Conservation (phyloP, 2,888 invertebrate genomes). For the Aphidius colemani region DNA sequence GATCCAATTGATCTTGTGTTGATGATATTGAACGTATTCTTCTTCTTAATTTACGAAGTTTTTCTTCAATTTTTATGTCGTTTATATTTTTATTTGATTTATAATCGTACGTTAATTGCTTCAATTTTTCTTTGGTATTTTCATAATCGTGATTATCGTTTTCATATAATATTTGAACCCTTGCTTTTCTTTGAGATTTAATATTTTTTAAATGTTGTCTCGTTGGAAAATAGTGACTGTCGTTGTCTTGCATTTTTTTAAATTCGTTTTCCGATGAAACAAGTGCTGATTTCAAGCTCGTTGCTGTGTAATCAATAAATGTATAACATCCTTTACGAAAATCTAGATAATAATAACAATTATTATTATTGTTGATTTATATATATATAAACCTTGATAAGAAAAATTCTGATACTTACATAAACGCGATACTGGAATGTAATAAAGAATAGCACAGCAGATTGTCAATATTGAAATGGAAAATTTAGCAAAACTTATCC, state of each 20-base stretch:
- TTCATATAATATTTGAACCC: background rate
- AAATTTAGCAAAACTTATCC: constrained; percentile 43
- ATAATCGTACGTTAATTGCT: too few relatives aligned
- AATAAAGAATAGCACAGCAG: constrained; percentile 44
- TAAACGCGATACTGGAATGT: constrained; percentile 47
- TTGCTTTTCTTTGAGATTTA: background rate
- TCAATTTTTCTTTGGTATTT: background rate
- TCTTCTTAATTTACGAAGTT: constrained; percentile 16
- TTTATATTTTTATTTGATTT: background rate
- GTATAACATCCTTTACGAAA: constrained; percentile 43
- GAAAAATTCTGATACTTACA: constrained; percentile 42
- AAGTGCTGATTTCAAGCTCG: constrained; percentile 42
- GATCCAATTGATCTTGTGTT: constrained; percentile 8
- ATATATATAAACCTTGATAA: background rate
- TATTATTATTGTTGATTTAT: background rate
- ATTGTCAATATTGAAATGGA: constrained; percentile 39
- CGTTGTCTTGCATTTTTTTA: constrained; percentile 21
- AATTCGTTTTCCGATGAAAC: constrained; percentile 27
- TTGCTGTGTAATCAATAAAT: constrained; percentile 45
- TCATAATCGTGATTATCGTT: background rate
- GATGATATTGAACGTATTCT: constrained; percentile 15
- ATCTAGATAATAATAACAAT: constrained; percentile 40
- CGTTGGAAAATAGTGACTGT: constrained; percentile 9
- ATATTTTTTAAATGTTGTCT: constrained; percentile 6
- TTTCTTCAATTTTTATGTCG: constrained; percentile 1